These are phyloP conservation scores for Cryptophagus acutangulus DNA, from an alignment of 2,888 invertebrate species.

Conservation along the genomic window DNA sequence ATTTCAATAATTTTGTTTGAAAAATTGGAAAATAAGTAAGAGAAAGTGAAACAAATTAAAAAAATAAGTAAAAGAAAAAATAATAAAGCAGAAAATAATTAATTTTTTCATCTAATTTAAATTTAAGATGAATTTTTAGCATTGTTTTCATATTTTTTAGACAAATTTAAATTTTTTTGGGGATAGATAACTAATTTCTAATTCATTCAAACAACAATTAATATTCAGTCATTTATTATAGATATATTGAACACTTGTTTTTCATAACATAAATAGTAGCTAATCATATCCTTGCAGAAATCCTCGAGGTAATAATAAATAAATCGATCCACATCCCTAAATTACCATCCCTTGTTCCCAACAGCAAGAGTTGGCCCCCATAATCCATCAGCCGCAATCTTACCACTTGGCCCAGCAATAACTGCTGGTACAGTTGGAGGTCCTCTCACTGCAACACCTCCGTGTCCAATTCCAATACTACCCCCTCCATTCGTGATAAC, in stretches of 20 bases:
- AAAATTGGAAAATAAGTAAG: too few species aligned
- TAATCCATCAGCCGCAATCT: slow-evolving; percentile 42
- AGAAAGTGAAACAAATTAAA: too few species aligned
- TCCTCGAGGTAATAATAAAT: too few species aligned
- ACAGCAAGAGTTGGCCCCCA: slow-evolving; percentile 37
- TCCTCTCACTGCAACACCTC: slow-evolving; percentile 32
- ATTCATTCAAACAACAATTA: too few species aligned
- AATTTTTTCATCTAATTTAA: too few species aligned
- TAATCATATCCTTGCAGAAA: background rate
- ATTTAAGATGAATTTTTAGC: too few species aligned
- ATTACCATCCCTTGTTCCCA: slow-evolving; percentile 23
- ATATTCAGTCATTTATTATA: background rate
- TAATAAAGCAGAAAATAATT: too few species aligned
- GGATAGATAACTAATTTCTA: too few species aligned
- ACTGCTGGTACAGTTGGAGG: slow-evolving; percentile 35
- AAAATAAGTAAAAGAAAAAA: too few species aligned
- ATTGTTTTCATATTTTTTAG: too few species aligned
- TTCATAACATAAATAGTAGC: background rate
- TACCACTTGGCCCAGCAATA: slow-evolving; percentile 37
- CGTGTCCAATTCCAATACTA: slow-evolving; percentile 8
- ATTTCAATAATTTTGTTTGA: too few species aligned
- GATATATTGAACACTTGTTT: background rate
- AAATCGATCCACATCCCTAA: background rate
- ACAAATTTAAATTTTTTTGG: too few species aligned
- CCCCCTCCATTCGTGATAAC: slow-evolving; percentile 1